Base-by-base conservation (phyloP, 2,113 vertebrate genomes). In the Toxotes chatareus region DNA sequence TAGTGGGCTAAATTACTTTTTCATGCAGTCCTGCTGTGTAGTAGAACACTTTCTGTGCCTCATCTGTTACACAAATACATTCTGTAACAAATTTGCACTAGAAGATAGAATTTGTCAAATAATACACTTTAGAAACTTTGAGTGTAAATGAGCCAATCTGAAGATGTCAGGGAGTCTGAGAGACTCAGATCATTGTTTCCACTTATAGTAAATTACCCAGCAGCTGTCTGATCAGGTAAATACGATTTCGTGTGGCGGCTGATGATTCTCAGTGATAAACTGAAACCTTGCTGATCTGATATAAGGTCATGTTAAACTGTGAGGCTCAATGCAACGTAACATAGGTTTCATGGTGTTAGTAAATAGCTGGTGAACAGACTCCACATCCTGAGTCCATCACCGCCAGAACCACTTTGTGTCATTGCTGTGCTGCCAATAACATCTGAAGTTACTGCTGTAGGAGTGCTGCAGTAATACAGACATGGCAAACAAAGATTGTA, bases 371-470 rank as follows among this genome's bases (percentile, higher is more conserved):
- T 27, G 42, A 17, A 47, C 63, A 34, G 53, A 34, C 64, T 17
- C 17, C 49, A 42, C n/a, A 19, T 68, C 63, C 63, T 0, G 1
- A 64, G 34, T 49, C 36, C 71, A 62, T 78, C 40, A 56, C 56
- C 23, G 40, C 31, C 69, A 63, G 49, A 38, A 46, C 17, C 4
- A 31, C 66, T 72, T 11, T 27, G 56, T 64, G 10, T n/a, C 73
- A 64, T 13, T 1, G 10, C 64, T 73, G 16, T 38, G n/a, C 49
- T 69, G 78, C 62, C 83, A 62, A 16, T 56, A 67, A 53, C 16
- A 51, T 63, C 19, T 51, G 51, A 62, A 42, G 66, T 56, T 21
- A 11, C 19, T 19, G 61, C 53, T 1, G 31, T 46, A 12, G 4
- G 27, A 8, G 16, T 9, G 17, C 38, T 27, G 31, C 16, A 75